These are phyloP conservation scores for Zenarchopterus dispar DNA, from an alignment of 2,797 vertebrate species.

Conservation along the genomic window DNA sequence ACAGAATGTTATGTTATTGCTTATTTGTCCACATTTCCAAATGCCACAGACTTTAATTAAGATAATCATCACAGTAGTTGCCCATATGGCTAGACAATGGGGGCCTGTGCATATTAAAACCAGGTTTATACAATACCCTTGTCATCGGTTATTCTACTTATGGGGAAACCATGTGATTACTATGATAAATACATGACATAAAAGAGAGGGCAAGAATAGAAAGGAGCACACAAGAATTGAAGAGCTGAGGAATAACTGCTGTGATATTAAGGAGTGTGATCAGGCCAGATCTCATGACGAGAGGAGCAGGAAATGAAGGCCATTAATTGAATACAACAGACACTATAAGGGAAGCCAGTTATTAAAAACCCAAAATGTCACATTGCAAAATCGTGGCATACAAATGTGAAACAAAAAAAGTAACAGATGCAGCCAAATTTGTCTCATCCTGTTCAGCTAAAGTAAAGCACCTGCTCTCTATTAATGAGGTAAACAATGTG, in stretches of 20 bases:
- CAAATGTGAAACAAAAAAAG: conserved; percentile 15
- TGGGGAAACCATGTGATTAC: conserved; percentile 70
- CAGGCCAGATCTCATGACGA: conserved; percentile 35
- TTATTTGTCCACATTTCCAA: conserved; percentile 77
- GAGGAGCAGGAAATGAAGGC: conserved; percentile 50
- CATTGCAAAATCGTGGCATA: conserved; percentile 6
- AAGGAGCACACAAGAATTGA: conserved; percentile 36
- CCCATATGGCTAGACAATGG: conserved; percentile 57
- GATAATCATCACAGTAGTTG: conserved; percentile 73
- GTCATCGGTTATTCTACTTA: conserved; percentile 62
- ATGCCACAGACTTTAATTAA: conserved; percentile 81
- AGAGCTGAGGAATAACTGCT: conserved; percentile 43
- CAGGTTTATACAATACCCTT: conserved; percentile 33
- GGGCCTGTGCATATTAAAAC: conserved; percentile 60
- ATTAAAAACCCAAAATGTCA: conserved; percentile 54
- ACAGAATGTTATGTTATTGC: conserved; percentile 64
- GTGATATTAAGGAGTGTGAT: conserved; percentile 60
- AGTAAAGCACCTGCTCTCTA: background rate
- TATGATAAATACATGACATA: conserved; percentile 72
- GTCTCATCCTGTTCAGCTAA: no score
- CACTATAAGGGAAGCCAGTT: conserved; percentile 35
- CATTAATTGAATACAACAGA: conserved; percentile 65
- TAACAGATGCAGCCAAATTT: no score
- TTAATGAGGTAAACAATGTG: conserved; percentile 17
- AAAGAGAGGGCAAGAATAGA: conserved; percentile 51